phyloP scores from a whole-genome alignment of 2,113 vertebrate species.

The Daubentonia madagascariensis region DNA sequence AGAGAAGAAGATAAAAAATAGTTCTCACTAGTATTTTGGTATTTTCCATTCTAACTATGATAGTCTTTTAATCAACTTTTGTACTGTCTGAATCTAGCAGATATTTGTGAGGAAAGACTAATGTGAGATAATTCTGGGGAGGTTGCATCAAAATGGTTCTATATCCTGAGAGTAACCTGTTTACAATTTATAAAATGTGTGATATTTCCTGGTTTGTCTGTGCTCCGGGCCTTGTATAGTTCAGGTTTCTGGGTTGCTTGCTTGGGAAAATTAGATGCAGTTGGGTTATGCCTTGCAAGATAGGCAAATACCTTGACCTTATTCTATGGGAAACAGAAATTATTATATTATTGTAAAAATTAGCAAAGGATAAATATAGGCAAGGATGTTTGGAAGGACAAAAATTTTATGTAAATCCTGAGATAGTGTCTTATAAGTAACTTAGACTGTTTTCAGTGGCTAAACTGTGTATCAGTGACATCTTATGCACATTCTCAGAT shows the following conservation, averaged over 20 bases:
- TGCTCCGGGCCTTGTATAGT: background rate
- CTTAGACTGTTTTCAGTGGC: background rate
- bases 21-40: background rate
- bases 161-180: background rate
- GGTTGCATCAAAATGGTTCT: background rate
- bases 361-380: background rate
- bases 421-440: background rate
- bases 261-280: background rate
- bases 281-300: background rate
- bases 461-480: background rate
- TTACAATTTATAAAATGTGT: background rate
- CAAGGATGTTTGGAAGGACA: background rate
- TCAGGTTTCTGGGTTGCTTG: background rate
- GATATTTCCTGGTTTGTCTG: background rate
- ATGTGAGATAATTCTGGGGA: background rate
- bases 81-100: background rate
- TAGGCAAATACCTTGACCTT: background rate
- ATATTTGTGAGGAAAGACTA: background rate
- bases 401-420: background rate
- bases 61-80: background rate
- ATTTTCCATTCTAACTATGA: background rate
- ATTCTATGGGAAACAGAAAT: background rate
- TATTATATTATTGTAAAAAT: background rate
- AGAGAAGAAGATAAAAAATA: background rate
- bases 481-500: background rate